Evolutionary conservation across 2,113 vertebrate genomes (phyloP).

Genomic region (Nerophis ophidion): DNA sequence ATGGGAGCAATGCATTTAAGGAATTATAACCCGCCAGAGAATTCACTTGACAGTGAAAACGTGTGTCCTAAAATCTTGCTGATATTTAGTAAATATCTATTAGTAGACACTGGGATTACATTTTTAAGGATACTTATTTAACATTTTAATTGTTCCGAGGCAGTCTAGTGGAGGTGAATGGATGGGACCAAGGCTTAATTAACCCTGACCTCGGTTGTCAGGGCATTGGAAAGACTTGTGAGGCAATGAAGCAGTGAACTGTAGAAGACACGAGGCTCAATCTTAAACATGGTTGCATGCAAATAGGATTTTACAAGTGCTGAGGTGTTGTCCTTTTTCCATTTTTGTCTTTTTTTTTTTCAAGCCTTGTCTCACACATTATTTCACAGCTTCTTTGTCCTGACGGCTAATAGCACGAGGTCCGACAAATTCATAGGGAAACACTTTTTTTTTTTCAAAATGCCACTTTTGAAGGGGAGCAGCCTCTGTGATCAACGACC

Average conservation of each 20-base stretch:
- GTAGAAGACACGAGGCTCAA: not conserved
- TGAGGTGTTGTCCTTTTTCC: conserved; percentile 32
- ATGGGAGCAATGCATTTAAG: conserved; percentile 45
- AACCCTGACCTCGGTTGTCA: conserved; percentile 31
- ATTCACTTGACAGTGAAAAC: conserved; percentile 31
- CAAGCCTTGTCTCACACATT: conserved; percentile 29
- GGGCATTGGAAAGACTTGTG: conserved; percentile 17
- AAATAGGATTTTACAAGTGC: conserved; percentile 9
- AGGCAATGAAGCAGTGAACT: conserved; percentile 20
- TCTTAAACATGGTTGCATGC: not conserved
- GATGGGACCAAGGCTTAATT: conserved; percentile 47
- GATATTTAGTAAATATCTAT: conserved; percentile 14
- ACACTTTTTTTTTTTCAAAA: too few relatives aligned
- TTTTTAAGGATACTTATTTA: conserved; percentile 24
- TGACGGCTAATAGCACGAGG: conserved; percentile 27
- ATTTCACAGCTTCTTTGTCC: conserved; percentile 33
- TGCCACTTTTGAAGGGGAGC: not conserved
- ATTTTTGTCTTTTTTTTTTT: conserved; percentile 4
- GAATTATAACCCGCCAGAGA: conserved; percentile 39
- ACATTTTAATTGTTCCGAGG: conserved; percentile 10
- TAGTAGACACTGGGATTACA: conserved; percentile 9
- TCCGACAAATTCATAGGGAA: too few relatives aligned
- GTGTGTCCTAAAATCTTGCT: conserved; percentile 11
- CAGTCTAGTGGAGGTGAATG: conserved; percentile 13
- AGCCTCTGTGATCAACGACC: not conserved